These are phyloP conservation scores for Sminthurinus aureus DNA, from an alignment of 2,888 invertebrate species.

Conservation along the genomic window DNA sequence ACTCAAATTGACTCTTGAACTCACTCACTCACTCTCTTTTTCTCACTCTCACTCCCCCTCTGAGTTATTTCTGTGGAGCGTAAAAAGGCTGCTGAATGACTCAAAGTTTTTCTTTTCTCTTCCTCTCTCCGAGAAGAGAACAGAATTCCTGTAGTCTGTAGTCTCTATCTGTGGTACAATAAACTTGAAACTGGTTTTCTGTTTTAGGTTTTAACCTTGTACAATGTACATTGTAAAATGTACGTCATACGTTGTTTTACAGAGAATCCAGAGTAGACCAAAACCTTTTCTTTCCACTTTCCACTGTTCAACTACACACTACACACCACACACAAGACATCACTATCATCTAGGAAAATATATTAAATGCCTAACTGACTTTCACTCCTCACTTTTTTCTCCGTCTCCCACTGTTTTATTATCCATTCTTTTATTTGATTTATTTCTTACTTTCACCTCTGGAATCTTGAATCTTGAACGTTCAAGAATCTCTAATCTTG, in stretches of 20 bases:
- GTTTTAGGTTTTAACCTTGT: no score
- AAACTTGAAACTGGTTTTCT: no score
- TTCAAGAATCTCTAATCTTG: no score
- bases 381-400: neutral
- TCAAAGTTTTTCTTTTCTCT: constrained; percentile 17
- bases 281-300: neutral
- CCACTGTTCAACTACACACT: neutral
- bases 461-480: no score
- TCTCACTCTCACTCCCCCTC: neutral
- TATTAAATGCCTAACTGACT: constrained; percentile 7
- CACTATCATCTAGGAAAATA: neutral
- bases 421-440: no score
- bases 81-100: constrained; percentile 29
- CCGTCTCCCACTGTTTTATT: neutral
- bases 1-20: neutral
- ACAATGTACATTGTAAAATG: no score
- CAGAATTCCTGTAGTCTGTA: no score
- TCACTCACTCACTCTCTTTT: neutral
- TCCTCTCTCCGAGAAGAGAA: no score
- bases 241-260: no score
- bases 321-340: no score
- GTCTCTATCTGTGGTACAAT: neutral
- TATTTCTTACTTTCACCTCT: no score
- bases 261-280: neutral
- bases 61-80: neutral